Evolutionary conservation across 2,888 invertebrate genomes (phyloP).

Genomic region (Mesorhabditis sp.): DNA sequence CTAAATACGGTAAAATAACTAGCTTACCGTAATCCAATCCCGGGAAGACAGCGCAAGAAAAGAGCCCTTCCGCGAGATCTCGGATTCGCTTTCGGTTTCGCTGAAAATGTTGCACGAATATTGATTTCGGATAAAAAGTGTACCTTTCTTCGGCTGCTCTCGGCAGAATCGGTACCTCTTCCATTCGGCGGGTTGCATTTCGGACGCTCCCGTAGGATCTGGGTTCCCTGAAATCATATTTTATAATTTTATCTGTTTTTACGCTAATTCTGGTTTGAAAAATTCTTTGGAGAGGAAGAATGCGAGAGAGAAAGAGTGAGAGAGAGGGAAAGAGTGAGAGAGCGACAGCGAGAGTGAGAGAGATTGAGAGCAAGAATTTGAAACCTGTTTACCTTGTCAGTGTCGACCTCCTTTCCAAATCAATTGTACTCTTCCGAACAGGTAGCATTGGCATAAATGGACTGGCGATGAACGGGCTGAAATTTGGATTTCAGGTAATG

Average conservation of each 20-base stretch:
- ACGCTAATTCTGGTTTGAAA: too few relatives aligned
- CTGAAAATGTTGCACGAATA: slow-evolving; percentile 6
- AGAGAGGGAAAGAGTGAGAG: too few relatives aligned
- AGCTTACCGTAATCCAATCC: slow-evolving; percentile 6
- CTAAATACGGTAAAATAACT: too few relatives aligned
- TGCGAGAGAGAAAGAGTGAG: too few relatives aligned
- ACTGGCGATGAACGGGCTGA: slow-evolving; percentile 50
- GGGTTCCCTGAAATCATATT: neutral
- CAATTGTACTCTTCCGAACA: slow-evolving; percentile 43
- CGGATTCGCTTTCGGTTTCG: slow-evolving; percentile 9
- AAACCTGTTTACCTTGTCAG: neutral
- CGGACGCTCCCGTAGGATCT: neutral
- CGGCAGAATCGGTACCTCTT: slow-evolving; percentile 6
- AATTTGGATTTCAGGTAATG: slow-evolving; percentile 12
- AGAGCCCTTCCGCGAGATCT: neutral
- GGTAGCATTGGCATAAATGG: slow-evolving; percentile 54
- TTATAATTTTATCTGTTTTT: too few relatives aligned
- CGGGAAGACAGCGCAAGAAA: neutral
- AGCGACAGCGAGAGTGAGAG: too few relatives aligned
- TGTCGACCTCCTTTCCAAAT: slow-evolving; percentile 9
- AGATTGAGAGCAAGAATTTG: neutral
- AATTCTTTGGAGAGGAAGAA: too few relatives aligned
- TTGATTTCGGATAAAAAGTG: neutral
- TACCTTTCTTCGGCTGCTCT: neutral
- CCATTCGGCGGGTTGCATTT: neutral